Evolutionary conservation across 1,140 invertebrate genomes (phyloP).

Genomic region (Drosophila oshimai): DNA sequence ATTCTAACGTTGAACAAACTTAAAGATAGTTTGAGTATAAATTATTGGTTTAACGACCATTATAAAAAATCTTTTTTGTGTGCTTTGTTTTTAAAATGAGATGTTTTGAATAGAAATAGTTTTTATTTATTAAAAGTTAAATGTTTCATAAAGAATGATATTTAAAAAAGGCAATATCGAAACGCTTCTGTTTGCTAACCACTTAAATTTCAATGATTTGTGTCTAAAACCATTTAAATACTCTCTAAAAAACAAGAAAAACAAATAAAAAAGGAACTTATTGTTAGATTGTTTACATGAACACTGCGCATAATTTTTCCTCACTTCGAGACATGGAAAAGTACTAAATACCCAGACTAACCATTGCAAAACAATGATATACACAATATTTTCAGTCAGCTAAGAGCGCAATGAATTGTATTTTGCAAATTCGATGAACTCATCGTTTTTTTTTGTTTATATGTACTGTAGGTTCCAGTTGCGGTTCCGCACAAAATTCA

Average conservation of each 20-base stretch:
- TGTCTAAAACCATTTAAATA: neutral
- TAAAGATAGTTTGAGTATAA: too few species aligned
- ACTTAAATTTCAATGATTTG: too few species aligned
- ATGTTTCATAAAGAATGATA: too few species aligned
- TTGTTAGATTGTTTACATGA: neutral
- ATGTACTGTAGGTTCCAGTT: conserved; percentile 11
- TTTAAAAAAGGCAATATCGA: too few species aligned
- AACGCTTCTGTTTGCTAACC: too few species aligned
- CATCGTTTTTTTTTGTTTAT: conserved; percentile 29
- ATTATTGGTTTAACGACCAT: too few species aligned
- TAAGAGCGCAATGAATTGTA: conserved; percentile 11
- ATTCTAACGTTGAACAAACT: too few species aligned
- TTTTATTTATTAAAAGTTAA: too few species aligned
- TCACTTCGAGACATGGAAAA: neutral
- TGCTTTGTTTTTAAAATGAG: too few species aligned
- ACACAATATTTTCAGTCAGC: neutral
- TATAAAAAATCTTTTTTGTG: too few species aligned
- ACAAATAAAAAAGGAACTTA: neutral
- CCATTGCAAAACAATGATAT: neutral
- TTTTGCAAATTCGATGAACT: conserved; percentile 23
- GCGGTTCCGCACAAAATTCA: neutral
- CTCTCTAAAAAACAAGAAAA: neutral
- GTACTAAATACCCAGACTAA: neutral
- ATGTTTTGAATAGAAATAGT: too few species aligned
- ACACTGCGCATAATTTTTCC: neutral